These are phyloP conservation scores for Blennius ocellaris DNA, from an alignment of 2,113 vertebrate genomes.

Conservation along the genomic window DNA sequence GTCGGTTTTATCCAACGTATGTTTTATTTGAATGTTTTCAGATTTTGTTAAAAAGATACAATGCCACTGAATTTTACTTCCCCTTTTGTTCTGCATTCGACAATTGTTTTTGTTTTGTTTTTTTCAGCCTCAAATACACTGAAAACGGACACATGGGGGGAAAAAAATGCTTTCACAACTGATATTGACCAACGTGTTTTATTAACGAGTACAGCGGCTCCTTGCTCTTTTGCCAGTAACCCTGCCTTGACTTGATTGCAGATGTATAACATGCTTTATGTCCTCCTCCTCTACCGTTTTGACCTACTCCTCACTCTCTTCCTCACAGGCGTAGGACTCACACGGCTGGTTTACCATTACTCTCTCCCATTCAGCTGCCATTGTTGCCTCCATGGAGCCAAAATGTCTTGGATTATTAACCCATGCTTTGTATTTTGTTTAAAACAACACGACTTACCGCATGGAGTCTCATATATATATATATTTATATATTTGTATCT, in stretches of 20 bases:
- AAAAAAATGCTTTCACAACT: background rate
- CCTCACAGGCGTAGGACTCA: slow-evolving; percentile 54
- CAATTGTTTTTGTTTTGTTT: too few species aligned
- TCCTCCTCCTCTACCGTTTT: slow-evolving; percentile 34
- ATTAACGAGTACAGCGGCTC: background rate
- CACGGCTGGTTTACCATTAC: slow-evolving; percentile 53
- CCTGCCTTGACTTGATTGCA: slow-evolving; percentile 20
- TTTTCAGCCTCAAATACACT: background rate
- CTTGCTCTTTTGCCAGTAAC: slow-evolving; percentile 27
- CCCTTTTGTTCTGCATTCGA: background rate
- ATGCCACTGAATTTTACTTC: background rate
- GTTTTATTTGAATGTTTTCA: background rate
- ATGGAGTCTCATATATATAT: slow-evolving; percentile 77
- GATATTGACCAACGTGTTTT: slow-evolving; percentile 20
- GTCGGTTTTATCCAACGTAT: background rate
- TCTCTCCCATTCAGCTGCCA: slow-evolving; percentile 69
- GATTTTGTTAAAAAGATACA: slow-evolving; percentile 3
- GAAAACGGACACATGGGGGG: background rate
- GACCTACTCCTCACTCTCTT: slow-evolving; percentile 50
- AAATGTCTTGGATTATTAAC: slow-evolving; percentile 51
- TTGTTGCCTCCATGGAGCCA: slow-evolving; percentile 51
- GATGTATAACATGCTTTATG: slow-evolving; percentile 33
- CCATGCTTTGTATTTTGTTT: slow-evolving; percentile 63
- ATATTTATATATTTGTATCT: slow-evolving; percentile 63
- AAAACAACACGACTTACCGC: slow-evolving; percentile 76